Evolutionary conservation across 1,140 invertebrate species (phyloP), one percentile per base, ranked within the genome.

Genomic region (honey bee (Apis mellifera)): DNA sequence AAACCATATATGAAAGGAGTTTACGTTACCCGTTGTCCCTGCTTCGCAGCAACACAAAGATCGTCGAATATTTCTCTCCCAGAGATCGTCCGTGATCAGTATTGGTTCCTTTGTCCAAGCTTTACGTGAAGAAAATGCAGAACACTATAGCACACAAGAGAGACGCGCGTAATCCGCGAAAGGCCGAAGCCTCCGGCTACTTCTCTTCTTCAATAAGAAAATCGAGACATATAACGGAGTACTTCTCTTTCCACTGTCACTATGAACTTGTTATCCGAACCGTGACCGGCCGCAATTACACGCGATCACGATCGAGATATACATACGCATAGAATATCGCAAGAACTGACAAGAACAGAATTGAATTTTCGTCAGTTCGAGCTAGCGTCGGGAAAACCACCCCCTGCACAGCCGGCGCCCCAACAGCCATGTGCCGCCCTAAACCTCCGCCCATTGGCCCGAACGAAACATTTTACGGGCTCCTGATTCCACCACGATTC

Each of bases 401-500:
- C 86, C 86, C 82, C 81, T 87, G 86, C 81, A 86, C 66, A 75
- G 85, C 86, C 85, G 86, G 84, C 86, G 85, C 81, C 81, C 85
- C 71, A 78, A 86, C 84, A 74, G 84, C 85, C 86, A 87, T 87
- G 86, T 87, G 86, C 81, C 84, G 84, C 81, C 84, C 86, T 83
- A 86, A 87, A 87, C 84, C 86, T 85, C 86, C 84, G 86, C 86
- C 86, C 84, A 86, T 87, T 78, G 77, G 82, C 81, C 66, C 57
- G 66, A 71, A 57, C 75, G 57, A 55, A 32, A 64, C 66, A 50
- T 78, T 78, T 52, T 55, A 52, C 74, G 59, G 52, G 9, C 21
- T 48, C 66, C 66, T 66, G 75, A 75, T 71, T 66, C 55, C 4
- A 23, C 57, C 12, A 9, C 9, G 57, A 48, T 9, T 23, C 57